Percentiles rank a stretch among this genome's conserved stretches.
phyloP scores from a whole-genome alignment of 2,888 invertebrate species.

The Oxycera nigricornis region DNA sequence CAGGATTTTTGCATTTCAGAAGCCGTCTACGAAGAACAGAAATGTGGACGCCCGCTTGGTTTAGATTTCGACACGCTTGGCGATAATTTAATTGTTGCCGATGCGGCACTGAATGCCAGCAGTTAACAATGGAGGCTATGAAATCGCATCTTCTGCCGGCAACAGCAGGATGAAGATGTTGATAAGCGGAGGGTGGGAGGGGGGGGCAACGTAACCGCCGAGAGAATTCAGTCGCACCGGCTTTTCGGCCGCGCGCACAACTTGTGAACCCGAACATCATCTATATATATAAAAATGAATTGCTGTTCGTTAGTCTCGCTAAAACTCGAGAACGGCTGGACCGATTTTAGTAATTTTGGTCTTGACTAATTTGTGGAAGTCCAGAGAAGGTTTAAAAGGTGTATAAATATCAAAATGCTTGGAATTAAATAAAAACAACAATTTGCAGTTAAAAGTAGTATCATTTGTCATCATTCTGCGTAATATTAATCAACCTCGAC shows the following conservation, averaged over 20 bases:
- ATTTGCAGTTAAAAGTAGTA: too few species aligned
- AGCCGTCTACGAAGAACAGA: constrained; percentile 76
- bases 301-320: background rate
- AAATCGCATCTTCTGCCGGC: constrained; percentile 79
- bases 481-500: too few species aligned
- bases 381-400: background rate
- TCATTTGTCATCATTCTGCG: too few species aligned
- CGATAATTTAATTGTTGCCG: constrained; percentile 73
- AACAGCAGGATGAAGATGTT: constrained; percentile 73
- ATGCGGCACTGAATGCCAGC: too few species aligned
- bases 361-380: background rate
- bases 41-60: constrained; percentile 94
- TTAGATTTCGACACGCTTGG: constrained; percentile 79
- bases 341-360: background rate
- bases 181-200: too few species aligned
- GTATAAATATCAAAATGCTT: too few species aligned
- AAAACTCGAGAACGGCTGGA: background rate
- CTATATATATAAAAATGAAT: background rate
- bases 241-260: too few species aligned
- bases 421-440: too few species aligned
- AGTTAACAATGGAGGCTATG: constrained; percentile 89
- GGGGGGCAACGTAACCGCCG: too few species aligned
- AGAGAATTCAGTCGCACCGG: too few species aligned
- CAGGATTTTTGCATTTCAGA: too few species aligned
- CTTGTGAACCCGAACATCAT: background rate